Evolutionary conservation across 2,113 vertebrate genomes (phyloP).

Genomic region (Pelusios castaneus): DNA sequence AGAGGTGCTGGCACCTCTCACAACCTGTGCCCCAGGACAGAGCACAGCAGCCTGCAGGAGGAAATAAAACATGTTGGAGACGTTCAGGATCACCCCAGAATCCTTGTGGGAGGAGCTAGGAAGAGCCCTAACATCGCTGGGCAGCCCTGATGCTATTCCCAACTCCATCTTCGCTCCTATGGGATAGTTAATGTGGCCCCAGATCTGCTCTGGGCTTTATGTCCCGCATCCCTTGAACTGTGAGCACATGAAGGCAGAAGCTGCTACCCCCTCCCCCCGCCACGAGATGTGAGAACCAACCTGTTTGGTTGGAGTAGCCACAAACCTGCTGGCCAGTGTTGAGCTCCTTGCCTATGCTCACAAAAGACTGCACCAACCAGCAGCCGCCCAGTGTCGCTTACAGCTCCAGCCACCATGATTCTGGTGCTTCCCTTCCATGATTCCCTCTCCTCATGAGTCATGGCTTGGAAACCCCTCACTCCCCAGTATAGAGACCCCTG

Average conservation of each 20-base stretch:
- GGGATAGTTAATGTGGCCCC: too few relatives aligned
- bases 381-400: background rate
- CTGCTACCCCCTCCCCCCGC: too few relatives aligned
- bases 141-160: too few relatives aligned
- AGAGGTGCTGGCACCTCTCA: background rate
- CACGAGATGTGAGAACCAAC: too few relatives aligned
- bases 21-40: background rate
- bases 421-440: background rate
- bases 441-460: background rate
- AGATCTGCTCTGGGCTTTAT: too few relatives aligned
- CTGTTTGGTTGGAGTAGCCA: too few relatives aligned
- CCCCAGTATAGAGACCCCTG: background rate
- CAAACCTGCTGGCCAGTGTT: background rate
- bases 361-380: background rate
- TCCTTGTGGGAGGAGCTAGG: too few relatives aligned
- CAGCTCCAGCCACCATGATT: background rate
- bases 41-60: background rate
- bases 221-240: too few relatives aligned
- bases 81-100: background rate
- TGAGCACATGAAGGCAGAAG: too few relatives aligned
- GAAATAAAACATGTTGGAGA: background rate
- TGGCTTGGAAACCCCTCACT: background rate
- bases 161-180: too few relatives aligned
- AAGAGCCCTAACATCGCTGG: too few relatives aligned
- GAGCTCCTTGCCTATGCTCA: background rate